Base-by-base conservation (phyloP, 1,140 invertebrate species). In the Rhyacophila brunnea region DNA sequence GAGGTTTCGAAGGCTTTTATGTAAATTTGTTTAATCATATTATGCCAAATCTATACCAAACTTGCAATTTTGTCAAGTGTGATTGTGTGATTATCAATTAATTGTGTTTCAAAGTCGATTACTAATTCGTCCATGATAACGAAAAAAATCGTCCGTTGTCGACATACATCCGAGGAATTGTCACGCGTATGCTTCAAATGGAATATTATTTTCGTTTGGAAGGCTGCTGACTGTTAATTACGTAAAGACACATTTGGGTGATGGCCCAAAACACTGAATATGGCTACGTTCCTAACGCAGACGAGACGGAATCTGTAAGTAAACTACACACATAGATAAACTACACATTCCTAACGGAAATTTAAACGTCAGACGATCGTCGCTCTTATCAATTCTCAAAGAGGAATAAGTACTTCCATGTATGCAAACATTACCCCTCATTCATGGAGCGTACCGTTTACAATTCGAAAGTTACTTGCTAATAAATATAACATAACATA, bases 171-270 rank as follows among this genome's bases (percentile, higher is more conserved):
- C 42, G 47, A 58, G 44, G 47, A 57, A 50, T 58, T 53, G 58
- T 60, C 58, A 60, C 58, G 51, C 58, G 58, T 60, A 60, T 60
- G 49, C 44, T 50, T 53, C 58, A 60, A 20, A 60, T 53, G 58
- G 45, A 60, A 51, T 51, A 51, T 28, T 28, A 28, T 51, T 50
- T 51, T 51, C 50, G 55, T 58, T 58, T 43, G 42, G 47, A 45
- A 58, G 55, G 48, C 47, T 51, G 46, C 47, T 58, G 55, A 58
- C 47, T 58, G 40, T 51, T 58, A 58, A 58, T 58, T 58, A 58
- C 54, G 48, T 58, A 58, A 50, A 50, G 17, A 43, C 19, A 58
- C 28, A 35, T 51, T 44, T 53, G 58, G 58, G 58, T 36, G 43
- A 60, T 60, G 58, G 58, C 58, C 58, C 58, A 60, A 53, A 52